Base-by-base conservation (phyloP, 2,797 vertebrate genomes). In the Artibeus jamaicensis region DNA sequence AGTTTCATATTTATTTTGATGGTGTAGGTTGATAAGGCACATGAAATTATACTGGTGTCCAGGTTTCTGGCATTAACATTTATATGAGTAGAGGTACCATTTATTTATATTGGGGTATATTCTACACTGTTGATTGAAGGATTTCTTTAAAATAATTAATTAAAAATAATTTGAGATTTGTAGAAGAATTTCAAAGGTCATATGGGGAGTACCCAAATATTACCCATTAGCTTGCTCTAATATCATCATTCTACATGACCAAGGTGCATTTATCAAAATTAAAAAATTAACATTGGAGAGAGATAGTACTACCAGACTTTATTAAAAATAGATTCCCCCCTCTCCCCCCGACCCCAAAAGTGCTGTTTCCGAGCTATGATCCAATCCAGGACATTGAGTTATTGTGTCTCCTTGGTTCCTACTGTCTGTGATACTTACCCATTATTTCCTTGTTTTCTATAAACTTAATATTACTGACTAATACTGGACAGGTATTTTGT, bases 1-100 rank as follows among this genome's bases (percentile, higher is more conserved):
- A 44, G 87, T 78, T 93, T 70, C 39, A 6, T 48, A 22, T 46
- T 88, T 83, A 76, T 62, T 76, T 39, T 44, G 39, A 73, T 71
- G 9, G 42, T 73, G 22, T 29, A 77, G 57, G 67, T 24, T 21
- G 53, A 22, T 44, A 50, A 88, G 34, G 22, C 62, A 78, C 19
- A 91, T 8, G 39, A 48, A 70, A 3, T 67, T 10, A 44, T 73
- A 9, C 3, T 10, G 7, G 15, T 29, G 32, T 67, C 34, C 42
- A 74, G 16, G 1, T 70, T 93, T 76, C 32, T 67, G 24, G 37
- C 26, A 26, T 39, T 67, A 81, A 37, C 42, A 84, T 37, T 14
- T 59, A 4, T 71, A 22, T 32, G 29, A 62, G 16, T 70, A 79
- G 39, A n/a, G 34, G 9, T 32, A 37, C 2, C 21, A n/a, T 67